phyloP scores from a whole-genome alignment of 2,888 invertebrate species.

The Blastobasis adustella region DNA sequence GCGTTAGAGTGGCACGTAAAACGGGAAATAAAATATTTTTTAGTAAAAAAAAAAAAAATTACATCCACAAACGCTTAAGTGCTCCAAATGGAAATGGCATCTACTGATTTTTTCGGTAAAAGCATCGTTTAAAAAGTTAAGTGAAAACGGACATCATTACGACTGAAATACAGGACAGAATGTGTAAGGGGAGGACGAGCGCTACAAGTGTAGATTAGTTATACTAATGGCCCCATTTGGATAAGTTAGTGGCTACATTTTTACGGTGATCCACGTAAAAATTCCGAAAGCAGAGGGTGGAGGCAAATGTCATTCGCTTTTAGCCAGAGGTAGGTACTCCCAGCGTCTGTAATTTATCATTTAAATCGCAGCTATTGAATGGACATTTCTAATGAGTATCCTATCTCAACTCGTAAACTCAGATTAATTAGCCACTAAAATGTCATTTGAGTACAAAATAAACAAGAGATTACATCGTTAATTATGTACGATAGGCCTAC shows the following conservation, averaged over 20 bases:
- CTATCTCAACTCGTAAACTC: too few species aligned
- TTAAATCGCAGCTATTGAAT: too few species aligned
- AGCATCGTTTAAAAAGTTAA: slow-evolving; percentile 53
- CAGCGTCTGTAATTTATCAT: too few species aligned
- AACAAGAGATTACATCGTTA: too few species aligned
- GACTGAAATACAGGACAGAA: slow-evolving; percentile 33
- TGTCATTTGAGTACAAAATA: too few species aligned
- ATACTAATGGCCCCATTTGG: slow-evolving; percentile 55
- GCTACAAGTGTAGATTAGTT: slow-evolving; percentile 58
- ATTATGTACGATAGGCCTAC: too few species aligned
- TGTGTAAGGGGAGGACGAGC: slow-evolving; percentile 30
- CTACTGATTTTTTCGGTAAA: slow-evolving; percentile 57
- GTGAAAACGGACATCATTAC: slow-evolving; percentile 47
- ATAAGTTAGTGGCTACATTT: slow-evolving; percentile 31
- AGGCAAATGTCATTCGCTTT: not conserved
- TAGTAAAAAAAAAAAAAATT: slow-evolving; percentile 40
- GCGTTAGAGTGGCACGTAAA: slow-evolving; percentile 43
- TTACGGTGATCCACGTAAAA: slow-evolving; percentile 26
- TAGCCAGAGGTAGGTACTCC: too few species aligned
- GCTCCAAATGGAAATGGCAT: slow-evolving; percentile 53
- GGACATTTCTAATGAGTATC: not conserved
- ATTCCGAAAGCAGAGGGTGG: slow-evolving; percentile 1
- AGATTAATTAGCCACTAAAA: too few species aligned
- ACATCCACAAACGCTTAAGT: slow-evolving; percentile 38
- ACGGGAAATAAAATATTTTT: slow-evolving; percentile 37